phyloP scores from a whole-genome alignment of 2,888 invertebrate genomes.

The Bombylius major region DNA sequence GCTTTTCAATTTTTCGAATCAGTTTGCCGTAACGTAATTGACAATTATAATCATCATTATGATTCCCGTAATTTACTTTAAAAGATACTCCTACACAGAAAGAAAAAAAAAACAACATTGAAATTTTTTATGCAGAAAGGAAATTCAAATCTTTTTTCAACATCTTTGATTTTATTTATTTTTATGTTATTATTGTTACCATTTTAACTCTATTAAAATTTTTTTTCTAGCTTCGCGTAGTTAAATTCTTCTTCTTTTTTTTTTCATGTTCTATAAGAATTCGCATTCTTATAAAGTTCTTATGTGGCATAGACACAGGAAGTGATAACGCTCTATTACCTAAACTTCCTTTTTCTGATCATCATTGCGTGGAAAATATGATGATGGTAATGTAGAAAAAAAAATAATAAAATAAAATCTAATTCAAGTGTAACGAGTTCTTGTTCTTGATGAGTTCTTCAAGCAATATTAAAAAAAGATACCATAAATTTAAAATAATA shows the following conservation, averaged over 20 bases:
- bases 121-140: neutral
- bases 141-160: neutral
- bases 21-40: constrained; percentile 5
- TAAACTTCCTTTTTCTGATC: constrained; percentile 21
- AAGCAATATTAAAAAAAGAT: too few relatives aligned
- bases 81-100: too few relatives aligned
- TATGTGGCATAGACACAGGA: constrained; percentile 7
- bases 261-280: too few relatives aligned
- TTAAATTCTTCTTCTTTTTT: too few relatives aligned
- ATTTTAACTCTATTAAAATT: too few relatives aligned
- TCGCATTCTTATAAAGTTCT: too few relatives aligned
- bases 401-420: neutral
- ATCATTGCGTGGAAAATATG: constrained; percentile 19
- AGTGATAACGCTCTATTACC: constrained; percentile 20
- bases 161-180: neutral
- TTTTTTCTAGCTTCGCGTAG: too few relatives aligned
- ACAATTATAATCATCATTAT: too few relatives aligned
- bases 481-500: too few relatives aligned
- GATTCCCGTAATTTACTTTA: too few relatives aligned
- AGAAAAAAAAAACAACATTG: too few relatives aligned
- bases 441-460: neutral
- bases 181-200: neutral
- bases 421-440: constrained; percentile 5
- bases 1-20: constrained; percentile 3
- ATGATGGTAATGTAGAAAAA: constrained; percentile 1